Conservation (phyloP, 2,888 invertebrate genomes). For the Scrobipalpa costella region DNA sequence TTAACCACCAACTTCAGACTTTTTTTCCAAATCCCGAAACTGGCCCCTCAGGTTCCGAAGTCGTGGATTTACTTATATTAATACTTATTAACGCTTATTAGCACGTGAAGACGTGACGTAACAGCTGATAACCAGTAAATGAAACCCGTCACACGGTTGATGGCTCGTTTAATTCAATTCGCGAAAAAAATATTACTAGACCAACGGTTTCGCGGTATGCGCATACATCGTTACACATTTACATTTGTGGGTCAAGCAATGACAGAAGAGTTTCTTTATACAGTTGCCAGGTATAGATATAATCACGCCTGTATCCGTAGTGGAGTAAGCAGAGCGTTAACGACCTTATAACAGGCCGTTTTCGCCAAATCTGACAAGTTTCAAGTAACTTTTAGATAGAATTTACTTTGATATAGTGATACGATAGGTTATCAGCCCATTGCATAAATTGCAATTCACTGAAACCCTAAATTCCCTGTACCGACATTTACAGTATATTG, state of each 20-base stretch:
- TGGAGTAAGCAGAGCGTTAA: too few relatives aligned
- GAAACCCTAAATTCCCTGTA: too few relatives aligned
- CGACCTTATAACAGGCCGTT: too few relatives aligned
- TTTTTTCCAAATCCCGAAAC: background rate
- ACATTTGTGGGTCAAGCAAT: slow-evolving; percentile 25
- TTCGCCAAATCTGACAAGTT: too few relatives aligned
- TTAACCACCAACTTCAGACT: background rate
- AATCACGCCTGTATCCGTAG: background rate
- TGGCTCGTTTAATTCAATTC: slow-evolving; percentile 38
- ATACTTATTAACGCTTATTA: slow-evolving; percentile 13
- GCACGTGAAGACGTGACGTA: slow-evolving; percentile 26
- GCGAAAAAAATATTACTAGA: slow-evolving; percentile 43
- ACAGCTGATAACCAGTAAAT: slow-evolving; percentile 40
- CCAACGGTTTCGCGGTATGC: slow-evolving; percentile 47
- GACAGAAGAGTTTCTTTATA: background rate
- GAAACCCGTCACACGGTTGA: slow-evolving; percentile 39
- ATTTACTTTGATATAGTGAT: too few relatives aligned
- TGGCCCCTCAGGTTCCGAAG: background rate
- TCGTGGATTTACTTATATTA: background rate
- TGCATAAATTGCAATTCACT: too few relatives aligned
- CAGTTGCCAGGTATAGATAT: background rate
- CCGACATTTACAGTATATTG: too few relatives aligned
- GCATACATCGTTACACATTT: slow-evolving; percentile 30
- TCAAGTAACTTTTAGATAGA: too few relatives aligned
- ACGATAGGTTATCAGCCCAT: too few relatives aligned